These are phyloP conservation scores for Trissoscelio sp. DNA, from an alignment of 2,888 invertebrate genomes.

Conservation along the genomic window DNA sequence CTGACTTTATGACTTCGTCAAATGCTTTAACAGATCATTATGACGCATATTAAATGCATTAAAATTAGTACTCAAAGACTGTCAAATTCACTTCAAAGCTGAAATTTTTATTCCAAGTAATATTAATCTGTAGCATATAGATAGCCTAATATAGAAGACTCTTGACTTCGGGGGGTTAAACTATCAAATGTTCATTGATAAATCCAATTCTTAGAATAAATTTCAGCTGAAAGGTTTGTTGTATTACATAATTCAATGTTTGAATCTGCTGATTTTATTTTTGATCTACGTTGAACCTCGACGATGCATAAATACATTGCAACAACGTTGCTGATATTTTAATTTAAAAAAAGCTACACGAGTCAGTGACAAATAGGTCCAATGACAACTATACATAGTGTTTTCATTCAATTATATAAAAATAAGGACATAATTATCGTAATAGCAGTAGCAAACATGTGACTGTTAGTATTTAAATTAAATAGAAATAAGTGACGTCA, in stretches of 20 bases:
- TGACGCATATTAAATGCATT: no score
- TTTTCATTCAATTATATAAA: background rate
- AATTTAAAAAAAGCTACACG: background rate
- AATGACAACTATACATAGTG: constrained; percentile 3
- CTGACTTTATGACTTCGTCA: no score
- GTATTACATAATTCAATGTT: background rate
- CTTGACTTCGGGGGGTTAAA: constrained; percentile 14
- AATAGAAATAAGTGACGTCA: constrained; percentile 32
- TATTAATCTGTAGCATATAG: no score
- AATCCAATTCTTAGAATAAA: constrained; percentile 6
- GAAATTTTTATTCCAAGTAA: no score
- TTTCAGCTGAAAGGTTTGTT: background rate
- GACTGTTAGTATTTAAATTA: background rate
- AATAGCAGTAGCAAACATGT: constrained; percentile 3
- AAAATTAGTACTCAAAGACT: no score
- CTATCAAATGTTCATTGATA: constrained; percentile 21
- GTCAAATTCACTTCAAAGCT: no score
- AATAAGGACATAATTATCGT: background rate
- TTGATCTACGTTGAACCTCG: background rate
- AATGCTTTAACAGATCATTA: no score
- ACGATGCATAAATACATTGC: background rate
- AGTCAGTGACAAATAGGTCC: background rate
- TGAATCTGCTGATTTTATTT: background rate
- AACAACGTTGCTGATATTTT: background rate
- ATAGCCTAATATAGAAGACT: no score